Conservation (phyloP, 2,797 vertebrate genomes). For the Alfaro cultratus region DNA sequence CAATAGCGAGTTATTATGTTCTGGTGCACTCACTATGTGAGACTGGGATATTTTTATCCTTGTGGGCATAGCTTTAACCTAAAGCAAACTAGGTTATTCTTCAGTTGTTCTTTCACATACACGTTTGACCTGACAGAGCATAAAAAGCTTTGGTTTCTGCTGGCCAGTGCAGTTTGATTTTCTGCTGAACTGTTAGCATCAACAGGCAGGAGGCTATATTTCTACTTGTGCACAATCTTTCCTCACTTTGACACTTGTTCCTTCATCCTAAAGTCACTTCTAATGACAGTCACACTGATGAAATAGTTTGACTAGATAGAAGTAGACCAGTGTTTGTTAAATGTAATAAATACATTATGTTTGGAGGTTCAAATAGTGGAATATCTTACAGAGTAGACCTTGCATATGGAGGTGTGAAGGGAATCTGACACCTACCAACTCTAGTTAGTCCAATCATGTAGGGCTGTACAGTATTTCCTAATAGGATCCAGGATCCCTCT, state of each 20-base stretch:
- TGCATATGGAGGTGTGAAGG: constrained; percentile 3
- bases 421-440: background rate
- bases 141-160: constrained; percentile 48
- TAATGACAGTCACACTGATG: background rate
- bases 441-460: constrained; percentile 16
- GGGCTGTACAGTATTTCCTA: constrained; percentile 21
- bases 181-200: constrained; percentile 37
- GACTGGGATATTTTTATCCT: constrained; percentile 50
- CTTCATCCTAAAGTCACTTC: background rate
- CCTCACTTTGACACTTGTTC: constrained; percentile 11
- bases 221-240: constrained; percentile 49
- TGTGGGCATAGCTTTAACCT: constrained; percentile 25
- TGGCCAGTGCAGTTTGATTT: constrained; percentile 54
- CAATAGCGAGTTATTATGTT: constrained; percentile 5
- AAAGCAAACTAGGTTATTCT: constrained; percentile 37
- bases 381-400: constrained; percentile 14
- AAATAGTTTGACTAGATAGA: background rate
- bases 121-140: constrained; percentile 52
- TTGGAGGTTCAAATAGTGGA: background rate
- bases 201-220: constrained; percentile 35
- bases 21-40: constrained; percentile 27
- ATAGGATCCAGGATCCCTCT: constrained; percentile 16
- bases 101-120: constrained; percentile 16
- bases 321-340: background rate
- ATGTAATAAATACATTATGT: background rate